These are phyloP conservation scores for Dicaeum eximium DNA, from an alignment of 2,113 vertebrate genomes.

Conservation along the genomic window DNA sequence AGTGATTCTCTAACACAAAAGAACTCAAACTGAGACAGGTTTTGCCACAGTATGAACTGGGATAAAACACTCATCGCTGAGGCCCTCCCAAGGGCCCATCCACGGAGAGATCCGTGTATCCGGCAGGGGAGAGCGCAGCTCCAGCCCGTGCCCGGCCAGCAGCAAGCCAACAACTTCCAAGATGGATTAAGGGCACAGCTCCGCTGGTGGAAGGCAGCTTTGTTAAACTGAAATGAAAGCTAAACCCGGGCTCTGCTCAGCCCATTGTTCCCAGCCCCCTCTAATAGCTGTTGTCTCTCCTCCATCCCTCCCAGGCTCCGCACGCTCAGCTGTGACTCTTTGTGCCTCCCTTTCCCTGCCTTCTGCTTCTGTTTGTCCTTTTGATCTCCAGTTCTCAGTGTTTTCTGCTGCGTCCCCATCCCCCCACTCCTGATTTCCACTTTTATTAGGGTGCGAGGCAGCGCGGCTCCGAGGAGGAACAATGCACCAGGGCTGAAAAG, in stretches of 20 bases:
- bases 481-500: slow-evolving; percentile 20
- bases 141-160: neutral
- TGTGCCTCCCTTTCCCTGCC: slow-evolving; percentile 47
- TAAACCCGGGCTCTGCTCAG: neutral
- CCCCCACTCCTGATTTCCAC: slow-evolving; percentile 43
- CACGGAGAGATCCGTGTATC: rapidly evolving
- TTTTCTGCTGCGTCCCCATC: slow-evolving; percentile 13
- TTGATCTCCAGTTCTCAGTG: slow-evolving; percentile 61
- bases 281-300: slow-evolving; percentile 35
- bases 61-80: rapidly evolving
- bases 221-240: slow-evolving; percentile 21
- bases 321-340: slow-evolving; percentile 56
- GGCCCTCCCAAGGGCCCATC: neutral
- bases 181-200: slow-evolving; percentile 4
- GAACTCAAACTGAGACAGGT: neutral
- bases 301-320: neutral
- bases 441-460: slow-evolving; percentile 54
- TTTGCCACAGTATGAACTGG: neutral
- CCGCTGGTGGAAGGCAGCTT: neutral
- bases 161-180: neutral
- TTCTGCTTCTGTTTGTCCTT: slow-evolving; percentile 67
- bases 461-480: slow-evolving; percentile 23
- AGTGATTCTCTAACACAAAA: neutral
- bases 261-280: slow-evolving; percentile 10
- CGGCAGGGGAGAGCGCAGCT: rapidly evolving